Base-by-base conservation (phyloP, 1,140 invertebrate genomes). In the Drosophila baimaii region DNA sequence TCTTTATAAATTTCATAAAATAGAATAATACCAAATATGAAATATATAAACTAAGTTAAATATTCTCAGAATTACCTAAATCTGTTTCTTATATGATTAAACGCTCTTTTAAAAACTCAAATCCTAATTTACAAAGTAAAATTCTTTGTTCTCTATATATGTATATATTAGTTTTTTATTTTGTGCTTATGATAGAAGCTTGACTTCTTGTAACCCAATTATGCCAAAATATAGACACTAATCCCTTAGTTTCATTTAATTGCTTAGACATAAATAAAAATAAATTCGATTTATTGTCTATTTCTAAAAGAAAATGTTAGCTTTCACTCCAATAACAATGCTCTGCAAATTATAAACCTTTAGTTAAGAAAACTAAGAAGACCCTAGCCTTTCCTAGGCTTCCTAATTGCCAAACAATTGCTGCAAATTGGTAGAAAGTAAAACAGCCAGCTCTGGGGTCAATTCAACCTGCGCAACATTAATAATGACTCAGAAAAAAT, bases 401-500 rank as follows among this genome's bases (percentile, higher is more conserved):
- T 69, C 46, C 76, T 79, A 86, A 88, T 77, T 82, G 83, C 39
- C 79, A 49, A 65, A 89, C 84, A 89, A 89, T 79, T 39, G 74
- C 77, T 39, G 59, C 69, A 89, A 89, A 89, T 89, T 89, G 84
- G 77, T 89, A 89, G 85, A 88, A 88, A 89, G 84, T 80, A 80
- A 88, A 73, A 81, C 59, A 82, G 43, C 44, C 62, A 69, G 58
- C 47, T 62, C 23, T 57, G 35, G 33, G 31, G 37, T 35, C 35
- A 29, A 65, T 61, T 69, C 23, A 37, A 70, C 74, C 41, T 72
- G 70, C 75, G 79, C 73, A 79, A 82, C 72, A 57, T 49, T 62
- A 88, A 77, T 76, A 57, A 86, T 75, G 77, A 59, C 44, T 68
- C 46, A 25, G 8, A 65, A 64, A 70, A 49, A 61, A 39, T 35